Conservation (phyloP, 2,797 vertebrate genomes). For the Phrynocephalus forsythii region DNA sequence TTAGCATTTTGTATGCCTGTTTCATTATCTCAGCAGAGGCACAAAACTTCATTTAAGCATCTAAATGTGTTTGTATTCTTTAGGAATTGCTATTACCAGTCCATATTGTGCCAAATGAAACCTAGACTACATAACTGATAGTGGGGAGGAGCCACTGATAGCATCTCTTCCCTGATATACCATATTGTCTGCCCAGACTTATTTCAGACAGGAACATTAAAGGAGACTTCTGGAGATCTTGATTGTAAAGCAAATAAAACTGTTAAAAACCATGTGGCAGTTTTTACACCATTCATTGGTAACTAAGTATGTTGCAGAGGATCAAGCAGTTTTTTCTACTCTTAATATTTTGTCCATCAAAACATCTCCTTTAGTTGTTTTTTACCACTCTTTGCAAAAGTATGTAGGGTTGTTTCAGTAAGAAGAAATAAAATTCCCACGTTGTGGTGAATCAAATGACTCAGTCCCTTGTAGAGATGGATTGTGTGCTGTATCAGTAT, state of each 20-base stretch:
- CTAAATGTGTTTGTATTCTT: not conserved
- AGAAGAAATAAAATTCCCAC: too few species aligned
- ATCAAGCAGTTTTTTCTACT: too few species aligned
- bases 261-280: not conserved
- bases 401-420: too few species aligned
- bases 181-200: not conserved
- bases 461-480: too few species aligned
- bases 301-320: too few species aligned
- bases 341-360: too few species aligned
- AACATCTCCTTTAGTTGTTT: too few species aligned
- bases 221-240: not conserved
- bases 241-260: not conserved
- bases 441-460: too few species aligned
- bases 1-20: too few species aligned
- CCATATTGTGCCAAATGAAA: not conserved
- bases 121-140: not conserved
- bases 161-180: not conserved
- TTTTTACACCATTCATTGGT: too few species aligned
- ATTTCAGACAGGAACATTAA: not conserved
- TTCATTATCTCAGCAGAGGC: not conserved
- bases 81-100: not conserved
- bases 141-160: not conserved
- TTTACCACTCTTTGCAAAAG: not conserved
- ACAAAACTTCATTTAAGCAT: too few species aligned
- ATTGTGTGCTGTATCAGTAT: too few species aligned